Conservation (phyloP, 2,113 vertebrate species). For the Labrus mixtus region DNA sequence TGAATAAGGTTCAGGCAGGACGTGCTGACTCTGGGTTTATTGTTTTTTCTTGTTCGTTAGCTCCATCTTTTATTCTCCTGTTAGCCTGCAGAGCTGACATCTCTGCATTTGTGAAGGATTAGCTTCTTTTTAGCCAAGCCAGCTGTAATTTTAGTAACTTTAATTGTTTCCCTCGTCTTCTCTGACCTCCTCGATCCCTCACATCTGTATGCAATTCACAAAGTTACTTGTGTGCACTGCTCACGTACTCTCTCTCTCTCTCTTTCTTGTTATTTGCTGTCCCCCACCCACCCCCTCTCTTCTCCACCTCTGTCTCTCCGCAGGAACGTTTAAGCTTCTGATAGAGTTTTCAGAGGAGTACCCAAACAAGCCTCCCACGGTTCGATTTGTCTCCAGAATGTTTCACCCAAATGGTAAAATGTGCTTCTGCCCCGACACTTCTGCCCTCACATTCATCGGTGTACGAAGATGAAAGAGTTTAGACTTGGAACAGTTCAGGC, state of each 20-base stretch:
- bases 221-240: background rate
- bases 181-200: constrained; percentile 8
- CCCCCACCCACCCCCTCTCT: background rate
- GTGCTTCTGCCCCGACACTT: background rate
- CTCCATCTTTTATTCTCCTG: constrained; percentile 6
- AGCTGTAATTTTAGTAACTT: constrained; percentile 52
- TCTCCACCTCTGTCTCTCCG: constrained; percentile 34
- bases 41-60: constrained; percentile 21
- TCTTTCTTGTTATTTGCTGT: background rate
- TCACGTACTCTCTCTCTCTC: background rate
- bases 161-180: constrained; percentile 39
- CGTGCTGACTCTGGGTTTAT: constrained; percentile 44
- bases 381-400: constrained; percentile 99
- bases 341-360: constrained; percentile 99
- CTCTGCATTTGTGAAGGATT: constrained; percentile 31
- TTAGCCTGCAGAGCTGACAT: constrained; percentile 36
- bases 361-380: constrained; percentile 98
- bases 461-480: background rate
- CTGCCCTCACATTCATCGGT: background rate
- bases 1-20: constrained; percentile 1
- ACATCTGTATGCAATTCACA: constrained; percentile 36
- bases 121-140: constrained; percentile 18
- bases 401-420: constrained; percentile 98
- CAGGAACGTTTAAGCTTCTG: constrained; percentile 99
- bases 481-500: background rate